These are phyloP conservation scores for Meganola albula DNA, from an alignment of 2,888 invertebrate species.

Conservation along the genomic window DNA sequence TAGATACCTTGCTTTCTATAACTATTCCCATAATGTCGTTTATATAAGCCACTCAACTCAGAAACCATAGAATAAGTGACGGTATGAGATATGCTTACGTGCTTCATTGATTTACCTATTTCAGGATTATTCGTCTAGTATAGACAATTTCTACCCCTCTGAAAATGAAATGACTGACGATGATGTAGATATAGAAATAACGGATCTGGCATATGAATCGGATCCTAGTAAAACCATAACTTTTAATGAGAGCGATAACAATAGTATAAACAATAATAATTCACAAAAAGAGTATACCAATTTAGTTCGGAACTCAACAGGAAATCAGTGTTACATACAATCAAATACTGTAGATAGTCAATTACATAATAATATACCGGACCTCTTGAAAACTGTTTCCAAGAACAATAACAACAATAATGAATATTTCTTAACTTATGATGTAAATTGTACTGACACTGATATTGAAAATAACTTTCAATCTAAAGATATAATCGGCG, in stretches of 20 bases:
- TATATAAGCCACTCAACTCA: too few species aligned
- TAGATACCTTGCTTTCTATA: too few species aligned
- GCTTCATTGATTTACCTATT: constrained; percentile 29
- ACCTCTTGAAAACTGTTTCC: constrained; percentile 63
- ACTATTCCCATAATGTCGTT: too few species aligned
- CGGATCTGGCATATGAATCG: constrained; percentile 45
- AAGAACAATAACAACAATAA: constrained; percentile 57
- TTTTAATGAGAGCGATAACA: constrained; percentile 29
- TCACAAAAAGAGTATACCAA: constrained; percentile 30
- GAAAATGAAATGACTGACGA: constrained; percentile 75
- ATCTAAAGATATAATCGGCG: constrained; percentile 73
- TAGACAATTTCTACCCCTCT: constrained; percentile 69
- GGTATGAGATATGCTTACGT: too few species aligned
- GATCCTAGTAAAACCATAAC: constrained; percentile 38
- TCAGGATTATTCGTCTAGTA: constrained; percentile 69
- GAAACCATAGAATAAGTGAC: too few species aligned
- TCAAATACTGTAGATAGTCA: constrained; percentile 37
- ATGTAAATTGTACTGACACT: constrained; percentile 51
- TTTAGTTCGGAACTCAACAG: constrained; percentile 25
- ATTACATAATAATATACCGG: constrained; percentile 56
- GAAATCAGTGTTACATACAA: constrained; percentile 28
- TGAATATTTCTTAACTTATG: constrained; percentile 39
- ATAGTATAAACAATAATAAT: constrained; percentile 63
- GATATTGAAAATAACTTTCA: constrained; percentile 71
- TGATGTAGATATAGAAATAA: constrained; percentile 64